A percentile compares a stretch with the other conserved stretches of the same genome.
phyloP scores from a whole-genome alignment of 1,140 invertebrate genomes.

The Drosophila ohnishii region DNA sequence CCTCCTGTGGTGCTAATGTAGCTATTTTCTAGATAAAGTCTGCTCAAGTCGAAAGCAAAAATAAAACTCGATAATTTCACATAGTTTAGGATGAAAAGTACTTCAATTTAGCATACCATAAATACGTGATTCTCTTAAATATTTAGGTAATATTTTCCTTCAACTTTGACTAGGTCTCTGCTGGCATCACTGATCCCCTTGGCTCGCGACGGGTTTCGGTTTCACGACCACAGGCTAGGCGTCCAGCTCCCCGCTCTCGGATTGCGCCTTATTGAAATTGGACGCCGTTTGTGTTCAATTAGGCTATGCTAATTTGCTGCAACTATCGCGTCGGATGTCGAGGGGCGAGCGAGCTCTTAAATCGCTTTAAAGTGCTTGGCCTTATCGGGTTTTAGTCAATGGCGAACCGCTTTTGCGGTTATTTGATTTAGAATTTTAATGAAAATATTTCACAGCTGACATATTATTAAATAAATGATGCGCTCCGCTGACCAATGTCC shows the following conservation, averaged over 20 bases:
- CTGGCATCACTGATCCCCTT: slow-evolving; percentile 13
- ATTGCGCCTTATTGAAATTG: slow-evolving; percentile 68
- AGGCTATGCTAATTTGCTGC: slow-evolving; percentile 76
- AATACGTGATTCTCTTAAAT: neutral
- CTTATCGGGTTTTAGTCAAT: neutral
- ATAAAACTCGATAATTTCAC: no score
- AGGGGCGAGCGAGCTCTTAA: neutral
- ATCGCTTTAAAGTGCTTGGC: slow-evolving; percentile 21
- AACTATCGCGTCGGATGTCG: slow-evolving; percentile 26
- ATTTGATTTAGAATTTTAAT: slow-evolving; percentile 66
- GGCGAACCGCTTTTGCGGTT: slow-evolving; percentile 28
- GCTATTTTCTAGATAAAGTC: neutral
- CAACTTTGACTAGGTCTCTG: neutral
- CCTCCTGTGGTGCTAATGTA: neutral
- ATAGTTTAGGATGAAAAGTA: no score
- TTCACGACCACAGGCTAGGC: slow-evolving; percentile 51
- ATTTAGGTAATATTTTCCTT: neutral
- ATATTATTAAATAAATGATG: slow-evolving; percentile 69
- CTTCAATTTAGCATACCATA: neutral
- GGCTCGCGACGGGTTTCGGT: slow-evolving; percentile 45
- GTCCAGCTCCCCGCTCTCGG: slow-evolving; percentile 25
- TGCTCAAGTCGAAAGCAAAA: neutral
- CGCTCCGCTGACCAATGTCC: slow-evolving; percentile 26
- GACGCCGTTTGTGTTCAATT: slow-evolving; percentile 80
- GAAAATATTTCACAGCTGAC: slow-evolving; percentile 67